Evolutionary conservation across 2,797 vertebrate species (phyloP).

Genomic region (Sphenopsis melanotis): DNA sequence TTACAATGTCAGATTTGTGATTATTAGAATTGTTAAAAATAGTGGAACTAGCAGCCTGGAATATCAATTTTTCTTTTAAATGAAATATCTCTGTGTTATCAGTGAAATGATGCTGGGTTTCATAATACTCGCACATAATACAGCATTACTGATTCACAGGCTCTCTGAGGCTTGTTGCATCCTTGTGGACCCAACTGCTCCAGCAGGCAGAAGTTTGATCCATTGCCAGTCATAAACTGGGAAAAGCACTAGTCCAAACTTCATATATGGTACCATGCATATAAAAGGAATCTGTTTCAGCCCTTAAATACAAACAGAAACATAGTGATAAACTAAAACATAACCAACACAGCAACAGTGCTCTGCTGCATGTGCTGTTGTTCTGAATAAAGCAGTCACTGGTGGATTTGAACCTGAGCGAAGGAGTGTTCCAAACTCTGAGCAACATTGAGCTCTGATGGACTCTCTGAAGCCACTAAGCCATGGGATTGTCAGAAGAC

Average conservation of each 20-base stretch:
- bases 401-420: not conserved
- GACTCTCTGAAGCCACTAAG: not conserved
- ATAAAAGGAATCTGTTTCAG: not conserved
- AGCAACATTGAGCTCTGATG: not conserved
- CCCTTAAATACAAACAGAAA: not conserved
- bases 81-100: not conserved
- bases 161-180: not conserved
- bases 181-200: not conserved
- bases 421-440: not conserved
- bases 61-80: not conserved
- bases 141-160: not conserved
- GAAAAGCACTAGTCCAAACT: not conserved
- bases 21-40: not conserved
- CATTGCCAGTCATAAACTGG: not conserved
- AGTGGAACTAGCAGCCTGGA: not conserved
- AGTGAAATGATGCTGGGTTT: not conserved
- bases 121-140: not conserved
- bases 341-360: not conserved
- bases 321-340: not conserved
- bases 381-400: not conserved
- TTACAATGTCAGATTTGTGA: not conserved
- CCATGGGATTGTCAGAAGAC: not conserved
- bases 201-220: not conserved
- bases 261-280: not conserved
- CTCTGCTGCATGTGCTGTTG: rapidly evolving